Evolutionary conservation across 2,888 invertebrate genomes (phyloP), one percentile per base, ranked within the genome.

Genomic region (Pterostichus madidus): DNA sequence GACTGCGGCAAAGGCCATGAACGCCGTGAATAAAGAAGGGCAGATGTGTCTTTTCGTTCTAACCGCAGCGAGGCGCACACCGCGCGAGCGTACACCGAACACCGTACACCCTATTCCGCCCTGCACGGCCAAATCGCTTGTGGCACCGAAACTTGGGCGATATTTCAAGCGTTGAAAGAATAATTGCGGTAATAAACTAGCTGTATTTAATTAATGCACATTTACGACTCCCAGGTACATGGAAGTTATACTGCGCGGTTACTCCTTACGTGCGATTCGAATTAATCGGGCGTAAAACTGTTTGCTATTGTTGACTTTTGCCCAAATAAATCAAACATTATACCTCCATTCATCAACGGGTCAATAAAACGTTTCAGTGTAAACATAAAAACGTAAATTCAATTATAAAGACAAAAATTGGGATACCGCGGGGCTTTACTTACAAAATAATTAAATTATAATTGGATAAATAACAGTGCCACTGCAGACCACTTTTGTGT

Each of bases 161-260:
- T 75, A 81, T 81, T 81, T 81, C 81, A 81, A 81, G 75, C 61
- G 81, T 75, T 81, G 81, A 81, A 81, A 81, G 81, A 81, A 81
- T 81, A 81, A 81, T 81, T 81, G 81, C 75, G 75, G 75, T 81
- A 81, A 81, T 81, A 81, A 81, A 81, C 81, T 81, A 81, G 61
- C 81, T 81, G 81, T 81, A 81, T 81, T 81, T 81, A 81, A 75
- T 75, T 75, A 75, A 81, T 81, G 81, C 81, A 44, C 81, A 81
- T 81, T 81, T 81, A 81, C 81, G 81, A 75, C 46, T 81, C 31
- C 75, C 81, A 81, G 81, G 75, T 81, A 81, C 81, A 81, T 75
- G 75, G 61, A 81, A 75, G 81, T 81, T 81, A 81, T 81, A 81
- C 46, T 56, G 75, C 73, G 80, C 59, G 75, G 75, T 81, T 81